Evolutionary conservation across 2,888 invertebrate genomes (phyloP).

Genomic region (Cephus pulcher): DNA sequence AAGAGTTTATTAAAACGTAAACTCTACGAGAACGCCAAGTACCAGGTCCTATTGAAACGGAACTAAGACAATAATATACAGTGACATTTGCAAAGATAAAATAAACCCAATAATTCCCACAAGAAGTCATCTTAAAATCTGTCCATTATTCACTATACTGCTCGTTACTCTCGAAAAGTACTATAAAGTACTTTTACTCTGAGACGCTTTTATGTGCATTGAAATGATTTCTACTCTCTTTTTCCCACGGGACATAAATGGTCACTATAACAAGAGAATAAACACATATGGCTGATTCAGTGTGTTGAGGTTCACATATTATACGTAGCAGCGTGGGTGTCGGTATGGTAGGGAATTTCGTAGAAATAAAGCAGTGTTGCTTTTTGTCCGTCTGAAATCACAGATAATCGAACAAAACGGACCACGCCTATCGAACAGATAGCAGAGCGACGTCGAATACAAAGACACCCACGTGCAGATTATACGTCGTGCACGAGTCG

Average conservation of each 20-base stretch:
- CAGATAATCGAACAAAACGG: slow-evolving; percentile 1
- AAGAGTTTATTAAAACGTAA: no score
- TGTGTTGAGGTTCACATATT: not conserved
- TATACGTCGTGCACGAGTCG: slow-evolving; percentile 19
- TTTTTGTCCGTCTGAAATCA: not conserved
- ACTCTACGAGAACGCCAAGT: no score
- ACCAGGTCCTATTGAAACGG: not conserved
- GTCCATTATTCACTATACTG: no score
- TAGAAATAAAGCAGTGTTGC: not conserved
- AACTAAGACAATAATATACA: not conserved
- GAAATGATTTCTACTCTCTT: not conserved
- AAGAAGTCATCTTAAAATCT: no score
- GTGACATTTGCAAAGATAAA: not conserved
- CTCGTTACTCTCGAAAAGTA: no score
- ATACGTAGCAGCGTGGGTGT: not conserved
- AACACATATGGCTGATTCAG: not conserved
- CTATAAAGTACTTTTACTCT: not conserved
- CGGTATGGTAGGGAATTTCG: not conserved
- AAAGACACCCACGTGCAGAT: slow-evolving; percentile 31
- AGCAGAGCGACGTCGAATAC: slow-evolving; percentile 15
- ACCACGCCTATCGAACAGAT: slow-evolving; percentile 1
- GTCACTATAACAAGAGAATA: not conserved
- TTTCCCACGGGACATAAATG: not conserved
- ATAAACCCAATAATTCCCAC: not conserved
- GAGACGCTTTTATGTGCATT: not conserved